Base-by-base conservation (phyloP, 2,797 vertebrate species). In the Myotis planiceps region DNA sequence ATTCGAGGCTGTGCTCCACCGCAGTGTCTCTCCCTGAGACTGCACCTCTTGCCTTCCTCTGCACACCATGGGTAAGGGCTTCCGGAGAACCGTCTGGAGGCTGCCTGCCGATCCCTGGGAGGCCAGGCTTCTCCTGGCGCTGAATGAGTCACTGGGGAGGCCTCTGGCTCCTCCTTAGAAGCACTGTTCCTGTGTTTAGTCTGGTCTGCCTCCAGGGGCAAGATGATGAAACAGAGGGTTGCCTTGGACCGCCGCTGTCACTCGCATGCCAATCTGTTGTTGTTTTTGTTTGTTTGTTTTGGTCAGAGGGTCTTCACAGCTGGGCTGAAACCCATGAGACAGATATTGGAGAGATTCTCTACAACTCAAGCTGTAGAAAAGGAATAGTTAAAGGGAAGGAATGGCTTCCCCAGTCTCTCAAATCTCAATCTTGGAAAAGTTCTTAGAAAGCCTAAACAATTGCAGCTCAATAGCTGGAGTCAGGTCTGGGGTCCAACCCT, bases 361-460 rank as follows among this genome's bases (percentile, higher is more conserved):
- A 53, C 8, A 58, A 49, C 42, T 63, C 49, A 63, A 68, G 21
- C 37, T 66, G 8, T 13, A 65, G 81, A 51, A 79, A 79, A 95
- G 6, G 18, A 78, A 45, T 12, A 65, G n/a, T n/a, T 16, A 29
- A 74, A 19, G 37, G 51, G 3, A 66, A 1, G 14, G 32, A 27
- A 10, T 27, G 49, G 60, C 42, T 83, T 55, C 16, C 19, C 37
- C 74, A 32, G 23, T 89, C 72, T 75, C 75, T 19, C 49, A 86
- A 81, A 19, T 51, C 15, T 23, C 32, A 79, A 45, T 65, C 16
- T 94, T 88, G 9, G 69, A 80, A 81, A 76, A 49, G 37, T 60
- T 84, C 78, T 88, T 80, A 90, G 79, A 85, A 91, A 91, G 60
- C 34, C 37, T 39, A 39, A 85, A 39, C 13, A 58, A 74, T 82